A percentile compares a stretch with the other conserved stretches of the same genome.
phyloP scores from a whole-genome alignment of 2,888 invertebrate species.

The Polyommatus icarus region DNA sequence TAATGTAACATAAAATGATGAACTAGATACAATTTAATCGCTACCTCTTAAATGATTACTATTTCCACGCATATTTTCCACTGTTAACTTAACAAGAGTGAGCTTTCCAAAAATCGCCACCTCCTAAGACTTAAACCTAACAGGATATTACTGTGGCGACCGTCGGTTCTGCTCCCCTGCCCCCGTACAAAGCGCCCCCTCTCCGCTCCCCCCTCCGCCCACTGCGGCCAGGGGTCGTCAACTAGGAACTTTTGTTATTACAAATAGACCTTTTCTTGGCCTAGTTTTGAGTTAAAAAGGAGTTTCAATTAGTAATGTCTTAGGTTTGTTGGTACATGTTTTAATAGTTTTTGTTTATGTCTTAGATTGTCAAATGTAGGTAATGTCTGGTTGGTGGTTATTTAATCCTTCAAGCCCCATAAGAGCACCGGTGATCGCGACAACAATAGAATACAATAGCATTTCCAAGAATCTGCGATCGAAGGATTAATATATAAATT shows the following conservation, averaged over 20 bases:
- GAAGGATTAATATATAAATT: too few relatives aligned
- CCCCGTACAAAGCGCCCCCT: conserved; percentile 61
- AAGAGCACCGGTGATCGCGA: too few relatives aligned
- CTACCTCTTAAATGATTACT: too few relatives aligned
- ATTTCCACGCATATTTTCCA: too few relatives aligned
- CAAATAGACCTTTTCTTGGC: conserved; percentile 22
- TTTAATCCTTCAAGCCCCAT: too few relatives aligned
- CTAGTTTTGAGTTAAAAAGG: conserved; percentile 9
- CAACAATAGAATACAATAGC: too few relatives aligned
- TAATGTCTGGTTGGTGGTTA: too few relatives aligned
- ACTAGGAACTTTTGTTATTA: conserved; percentile 47
- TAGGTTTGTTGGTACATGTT: neutral
- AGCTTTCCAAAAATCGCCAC: conserved; percentile 37
- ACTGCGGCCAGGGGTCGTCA: conserved; percentile 59
- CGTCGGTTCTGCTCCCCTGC: conserved; percentile 56
- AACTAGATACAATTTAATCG: too few relatives aligned
- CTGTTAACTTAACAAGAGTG: too few relatives aligned
- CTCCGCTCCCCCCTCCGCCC: conserved; percentile 52
- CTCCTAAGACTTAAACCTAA: conserved; percentile 50
- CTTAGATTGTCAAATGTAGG: neutral
- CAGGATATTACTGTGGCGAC: conserved; percentile 65
- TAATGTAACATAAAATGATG: too few relatives aligned
- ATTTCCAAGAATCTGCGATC: too few relatives aligned
- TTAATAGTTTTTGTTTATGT: neutral
- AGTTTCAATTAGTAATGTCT: neutral